These are phyloP conservation scores for Malthinus seriepunctatus DNA, from an alignment of 2,888 invertebrate species.

Conservation along the genomic window DNA sequence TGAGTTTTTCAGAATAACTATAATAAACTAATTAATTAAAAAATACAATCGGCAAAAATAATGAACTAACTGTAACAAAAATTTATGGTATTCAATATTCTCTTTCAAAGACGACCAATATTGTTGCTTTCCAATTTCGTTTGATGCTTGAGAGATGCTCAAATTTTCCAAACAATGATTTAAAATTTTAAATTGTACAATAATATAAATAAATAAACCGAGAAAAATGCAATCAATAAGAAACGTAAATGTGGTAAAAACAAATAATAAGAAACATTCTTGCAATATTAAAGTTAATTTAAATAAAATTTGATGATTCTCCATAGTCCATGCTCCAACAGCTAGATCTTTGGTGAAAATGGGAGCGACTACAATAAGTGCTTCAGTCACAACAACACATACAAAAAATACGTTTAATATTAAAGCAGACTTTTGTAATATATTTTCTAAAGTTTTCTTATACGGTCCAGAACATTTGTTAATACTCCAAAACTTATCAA, in stretches of 20 bases:
- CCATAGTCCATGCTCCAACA: constrained; percentile 13
- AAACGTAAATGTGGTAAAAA: constrained; percentile 16
- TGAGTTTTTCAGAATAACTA: constrained; percentile 12
- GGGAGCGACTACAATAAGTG: constrained; percentile 12
- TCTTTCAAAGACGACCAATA: neutral
- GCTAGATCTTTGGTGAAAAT: constrained; percentile 17
- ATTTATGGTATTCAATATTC: constrained; percentile 7
- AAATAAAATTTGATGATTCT: constrained; percentile 3
- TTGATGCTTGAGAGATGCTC: neutral
- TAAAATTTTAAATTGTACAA: constrained; percentile 13
- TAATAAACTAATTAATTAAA: neutral
- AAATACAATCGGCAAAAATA: neutral
- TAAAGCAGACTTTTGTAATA: neutral
- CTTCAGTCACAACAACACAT: constrained; percentile 7
- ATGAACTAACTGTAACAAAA: constrained; percentile 7
- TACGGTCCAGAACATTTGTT: neutral
- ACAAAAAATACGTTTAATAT: constrained; percentile 12
- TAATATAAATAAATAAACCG: constrained; percentile 10
- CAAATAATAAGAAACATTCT: constrained; percentile 12
- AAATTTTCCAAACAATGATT: constrained; percentile 6
- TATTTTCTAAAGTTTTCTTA: constrained; percentile 2
- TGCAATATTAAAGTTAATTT: constrained; percentile 5
- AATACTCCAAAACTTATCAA: constrained; percentile 10
- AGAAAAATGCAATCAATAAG: constrained; percentile 13
- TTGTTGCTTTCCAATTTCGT: neutral